phyloP scores from a whole-genome alignment of 1,140 invertebrate species.

The Neodiprion fabricii region DNA sequence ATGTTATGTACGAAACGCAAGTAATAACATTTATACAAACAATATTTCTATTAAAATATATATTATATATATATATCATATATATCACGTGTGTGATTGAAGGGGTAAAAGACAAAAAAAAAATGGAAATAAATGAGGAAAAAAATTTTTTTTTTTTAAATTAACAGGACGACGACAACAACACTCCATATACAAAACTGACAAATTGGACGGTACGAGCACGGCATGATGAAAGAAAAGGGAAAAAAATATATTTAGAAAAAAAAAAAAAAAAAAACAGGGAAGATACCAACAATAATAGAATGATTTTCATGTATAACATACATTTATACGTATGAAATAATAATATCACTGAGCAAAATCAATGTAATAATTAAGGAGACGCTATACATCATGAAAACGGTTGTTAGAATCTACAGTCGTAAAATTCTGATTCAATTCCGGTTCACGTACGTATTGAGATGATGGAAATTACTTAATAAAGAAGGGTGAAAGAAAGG shows the following conservation, averaged over 20 bases:
- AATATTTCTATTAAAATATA: background rate
- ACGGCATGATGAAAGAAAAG: constrained; percentile 40
- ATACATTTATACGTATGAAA: no score
- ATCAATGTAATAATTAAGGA: no score
- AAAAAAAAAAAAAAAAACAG: no score
- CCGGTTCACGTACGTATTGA: no score
- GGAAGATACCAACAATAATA: no score
- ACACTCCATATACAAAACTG: constrained; percentile 48
- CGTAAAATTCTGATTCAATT: background rate
- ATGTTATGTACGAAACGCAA: constrained; percentile 16
- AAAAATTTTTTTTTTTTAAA: background rate
- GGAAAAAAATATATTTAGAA: no score
- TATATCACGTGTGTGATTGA: background rate
- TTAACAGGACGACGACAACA: constrained; percentile 41
- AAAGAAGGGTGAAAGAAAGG: no score
- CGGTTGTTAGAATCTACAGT: no score
- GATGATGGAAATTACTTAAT: no score
- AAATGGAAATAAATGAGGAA: background rate
- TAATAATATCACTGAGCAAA: no score
- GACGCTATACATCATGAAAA: no score
- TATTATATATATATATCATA: background rate
- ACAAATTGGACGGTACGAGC: constrained; percentile 56
- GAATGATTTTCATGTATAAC: no score
- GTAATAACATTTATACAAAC: constrained; percentile 27
- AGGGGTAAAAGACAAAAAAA: background rate